Base-by-base conservation (phyloP, 2,113 vertebrate genomes). In the Tor tambroides region DNA sequence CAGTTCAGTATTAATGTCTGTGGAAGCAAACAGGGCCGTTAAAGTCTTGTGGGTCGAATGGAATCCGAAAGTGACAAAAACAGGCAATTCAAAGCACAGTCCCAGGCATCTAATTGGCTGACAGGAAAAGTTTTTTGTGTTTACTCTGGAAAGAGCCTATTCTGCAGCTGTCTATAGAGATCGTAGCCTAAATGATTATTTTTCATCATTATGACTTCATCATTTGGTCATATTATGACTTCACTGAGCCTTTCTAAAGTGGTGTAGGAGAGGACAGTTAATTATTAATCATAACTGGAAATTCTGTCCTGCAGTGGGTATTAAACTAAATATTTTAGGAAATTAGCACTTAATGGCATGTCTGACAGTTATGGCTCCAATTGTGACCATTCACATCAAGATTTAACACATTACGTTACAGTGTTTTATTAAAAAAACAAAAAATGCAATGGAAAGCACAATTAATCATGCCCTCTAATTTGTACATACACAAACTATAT, bases 61-160 rank as follows among this genome's bases (percentile, higher is more conserved):
- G 32, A 12, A 17, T 61, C 72, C 28, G 14, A 21, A 80, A 74
- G n/a, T 46, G 28, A 72, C 23, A 32, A 81, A 41, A 81, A n/a
- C 56, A 74, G 17, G 38, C 67, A 49, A 81, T 69, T 86, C 19
- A 81, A 78, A 32, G 59, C 11, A 35, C 49, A 86, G 65, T 17
- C 35, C 43, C 12, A 23, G 32, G 32, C 21, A 12, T 21, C 43
- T 59, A 43, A 86, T 79, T 41, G 32, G 10, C 5, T 30, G 43
- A n/a, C 6, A 80, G 32, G 61, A 69, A 65, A 51, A 2, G 10
- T 63, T 46, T 61, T 65, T 8, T 54, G 32, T 38, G 23, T 63
- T 63, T 63, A 12, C 10, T 43, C 23, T 61, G 51, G 10, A 80
- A 80, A 41, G 78, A 26, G 54, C 56, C 26, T 63, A 63, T 80